These are phyloP conservation scores for Apocrypta bakeri DNA, from an alignment of 1,140 invertebrate species.

Conservation along the genomic window DNA sequence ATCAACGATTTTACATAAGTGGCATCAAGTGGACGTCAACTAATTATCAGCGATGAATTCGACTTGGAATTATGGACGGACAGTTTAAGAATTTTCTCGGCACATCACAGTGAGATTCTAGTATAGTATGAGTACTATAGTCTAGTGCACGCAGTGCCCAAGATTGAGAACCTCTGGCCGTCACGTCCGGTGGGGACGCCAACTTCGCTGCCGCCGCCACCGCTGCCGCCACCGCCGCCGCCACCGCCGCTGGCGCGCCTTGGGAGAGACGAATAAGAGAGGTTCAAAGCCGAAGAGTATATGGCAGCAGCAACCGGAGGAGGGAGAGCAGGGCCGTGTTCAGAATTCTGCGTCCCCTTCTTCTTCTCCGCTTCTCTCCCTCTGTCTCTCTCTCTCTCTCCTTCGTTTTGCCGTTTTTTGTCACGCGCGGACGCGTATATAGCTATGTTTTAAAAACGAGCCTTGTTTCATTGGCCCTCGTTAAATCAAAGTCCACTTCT, in stretches of 20 bases:
- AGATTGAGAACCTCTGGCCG: slow-evolving; percentile 60
- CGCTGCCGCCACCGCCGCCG: not conserved
- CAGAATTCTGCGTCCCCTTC: slow-evolving; percentile 59
- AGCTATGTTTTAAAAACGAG: slow-evolving; percentile 44
- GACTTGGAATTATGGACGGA: not conserved
- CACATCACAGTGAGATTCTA: slow-evolving; percentile 16
- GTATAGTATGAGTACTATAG: too few relatives aligned
- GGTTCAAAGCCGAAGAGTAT: slow-evolving; percentile 26
- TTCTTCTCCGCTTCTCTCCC: not conserved
- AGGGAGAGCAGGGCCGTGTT: slow-evolving; percentile 64
- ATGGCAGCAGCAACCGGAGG: slow-evolving; percentile 50
- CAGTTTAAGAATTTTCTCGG: slow-evolving; percentile 37
- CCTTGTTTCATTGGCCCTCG: slow-evolving; percentile 59
- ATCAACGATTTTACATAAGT: slow-evolving; percentile 35
- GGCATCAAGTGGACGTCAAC: slow-evolving; percentile 15
- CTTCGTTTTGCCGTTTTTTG: not conserved
- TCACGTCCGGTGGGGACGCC: slow-evolving; percentile 64
- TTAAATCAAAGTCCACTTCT: slow-evolving; percentile 59
- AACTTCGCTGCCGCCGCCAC: slow-evolving; percentile 20
- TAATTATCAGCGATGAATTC: slow-evolving; percentile 23
- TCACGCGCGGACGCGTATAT: slow-evolving; percentile 15
- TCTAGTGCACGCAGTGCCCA: not conserved
- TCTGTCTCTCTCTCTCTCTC: slow-evolving; percentile 13
- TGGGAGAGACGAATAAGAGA: slow-evolving; percentile 36
- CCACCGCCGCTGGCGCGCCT: not conserved